Base-by-base conservation (phyloP, 2,888 invertebrate genomes). In the Linnaemya tessellans region DNA sequence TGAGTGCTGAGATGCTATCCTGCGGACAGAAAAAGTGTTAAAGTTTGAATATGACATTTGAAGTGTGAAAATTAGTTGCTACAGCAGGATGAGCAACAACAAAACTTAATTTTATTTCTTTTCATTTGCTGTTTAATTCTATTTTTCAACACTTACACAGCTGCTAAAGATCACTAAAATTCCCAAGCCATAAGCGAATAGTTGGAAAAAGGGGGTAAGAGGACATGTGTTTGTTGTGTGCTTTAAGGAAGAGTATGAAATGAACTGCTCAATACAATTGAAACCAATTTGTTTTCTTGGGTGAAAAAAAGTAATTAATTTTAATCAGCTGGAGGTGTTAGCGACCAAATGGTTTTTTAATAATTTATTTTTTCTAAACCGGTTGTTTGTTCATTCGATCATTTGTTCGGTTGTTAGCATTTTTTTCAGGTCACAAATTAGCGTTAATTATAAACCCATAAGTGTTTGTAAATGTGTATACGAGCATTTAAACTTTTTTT, bases 261-360 rank as follows among this genome's bases (percentile, higher is more conserved):
- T 15, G 10, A 18, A 58, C 18, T n/a, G 15, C 11, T 58, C 41
- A 35, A 15, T 62, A 13, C 60, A 62, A 62, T 62, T 22, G 3
- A 13, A 30, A 56, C 25, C 5, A 56, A 56, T 22, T 68, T 8
- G 62, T 30, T n/a, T 30, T 49, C 20, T 18, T 74, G 54, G 30
- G 43, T n/a, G 49, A 70, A 30, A 67, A 78, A 75, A 46, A 60
- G 77, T 82, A 75, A 88, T 89, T 88, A 86, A 88, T 88, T 85
- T 85, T 84, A 89, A 89, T 89, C 89, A 88, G 87, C 41, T 87
- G 62, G 80, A 88, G 89, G 89, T 89, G 89, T 89, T 88, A 86
- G 88, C 86, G 73, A 74, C 84, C 88, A 91, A 92, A 92, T 92
- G 91, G 90, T 88, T 90, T 92, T 92, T 92, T 92, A 92, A 92